Evolutionary conservation across 64 coral and sea anemone species (phyloP), one percentile per base, ranked within the genome.

Genomic region (Pachyseris speciosa): DNA sequence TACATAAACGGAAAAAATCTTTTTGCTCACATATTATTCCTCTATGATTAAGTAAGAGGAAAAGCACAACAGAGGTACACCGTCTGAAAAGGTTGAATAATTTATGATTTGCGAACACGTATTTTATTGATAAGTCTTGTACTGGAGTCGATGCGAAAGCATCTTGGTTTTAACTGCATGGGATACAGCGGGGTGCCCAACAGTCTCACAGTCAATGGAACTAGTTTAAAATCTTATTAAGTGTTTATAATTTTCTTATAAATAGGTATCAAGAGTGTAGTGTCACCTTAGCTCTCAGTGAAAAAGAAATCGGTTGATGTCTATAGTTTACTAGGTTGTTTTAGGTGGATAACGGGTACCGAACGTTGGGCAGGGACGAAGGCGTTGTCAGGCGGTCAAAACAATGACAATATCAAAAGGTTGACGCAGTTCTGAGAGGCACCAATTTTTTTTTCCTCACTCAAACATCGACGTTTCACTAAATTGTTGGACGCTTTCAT

Each of bases 121-220:
- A 63, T 81, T 81, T 81, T 81, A 81, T 81, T 81, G 55, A 81
- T 63, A 61, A 33, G 77, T 61, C 51, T 39, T n/a, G n/a, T n/a
- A n/a, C n/a, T n/a, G n/a, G n/a, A n/a, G n/a, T n/a, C n/a, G n/a
- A n/a, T n/a, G n/a, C n/a, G n/a, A n/a, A n/a, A 49, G 0, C 7
- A 0, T 7, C 15, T 0, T 49, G 47, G 47, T 49, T 49, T 49
- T 9, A 49, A 49, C 47, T 49, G 47, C 47, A 9, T 49, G 7
- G 15, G 15, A 15, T 49, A 49, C 47, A 9, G 47, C 45, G 45
- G 45, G 7, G 15, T 49, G 47, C 7, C 7, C 47, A 49, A 49
- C 47, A n/a, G n/a, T n/a, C n/a, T n/a, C n/a, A n/a, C n/a, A n/a
- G n/a, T n/a, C n/a, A n/a, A n/a, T n/a, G n/a, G n/a, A n/a, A n/a